These are phyloP conservation scores for Heliocidaris tuberculata DNA, from an alignment of 35 echinoderm and acorn worm genomes.

Conservation along the genomic window DNA sequence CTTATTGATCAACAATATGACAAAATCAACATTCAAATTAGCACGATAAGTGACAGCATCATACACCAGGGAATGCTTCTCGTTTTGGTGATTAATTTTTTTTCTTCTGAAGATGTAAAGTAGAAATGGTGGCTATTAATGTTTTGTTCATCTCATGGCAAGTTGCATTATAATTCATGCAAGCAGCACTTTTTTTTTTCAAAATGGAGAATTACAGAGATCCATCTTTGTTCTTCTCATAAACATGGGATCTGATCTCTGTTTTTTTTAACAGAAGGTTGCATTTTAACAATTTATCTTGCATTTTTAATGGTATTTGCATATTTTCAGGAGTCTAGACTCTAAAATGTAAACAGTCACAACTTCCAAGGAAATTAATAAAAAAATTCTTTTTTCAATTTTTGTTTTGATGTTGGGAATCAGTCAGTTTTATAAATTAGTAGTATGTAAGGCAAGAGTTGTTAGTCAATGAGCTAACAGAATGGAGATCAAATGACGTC, in stretches of 20 bases:
- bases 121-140: neutral
- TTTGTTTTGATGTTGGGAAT: neutral
- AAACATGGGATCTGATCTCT: neutral
- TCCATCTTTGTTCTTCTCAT: no score
- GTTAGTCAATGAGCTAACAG: neutral
- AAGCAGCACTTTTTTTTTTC: neutral
- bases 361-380: neutral
- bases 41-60: neutral
- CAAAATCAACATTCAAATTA: conserved; percentile 5
- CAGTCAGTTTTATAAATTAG: neutral
- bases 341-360: neutral
- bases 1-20: conserved; percentile 18
- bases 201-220: neutral
- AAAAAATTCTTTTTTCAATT: neutral
- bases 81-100: neutral
- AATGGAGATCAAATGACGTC: neutral
- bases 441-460: neutral
- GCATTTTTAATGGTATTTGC: neutral
- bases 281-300: neutral
- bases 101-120: neutral
- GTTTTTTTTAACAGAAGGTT: neutral
- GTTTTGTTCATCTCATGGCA: neutral
- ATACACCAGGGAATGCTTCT: neutral
- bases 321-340: neutral
- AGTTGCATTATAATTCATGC: neutral